These are phyloP conservation scores for Tetrao urogallus DNA, from an alignment of 2,113 vertebrate species.

Conservation along the genomic window DNA sequence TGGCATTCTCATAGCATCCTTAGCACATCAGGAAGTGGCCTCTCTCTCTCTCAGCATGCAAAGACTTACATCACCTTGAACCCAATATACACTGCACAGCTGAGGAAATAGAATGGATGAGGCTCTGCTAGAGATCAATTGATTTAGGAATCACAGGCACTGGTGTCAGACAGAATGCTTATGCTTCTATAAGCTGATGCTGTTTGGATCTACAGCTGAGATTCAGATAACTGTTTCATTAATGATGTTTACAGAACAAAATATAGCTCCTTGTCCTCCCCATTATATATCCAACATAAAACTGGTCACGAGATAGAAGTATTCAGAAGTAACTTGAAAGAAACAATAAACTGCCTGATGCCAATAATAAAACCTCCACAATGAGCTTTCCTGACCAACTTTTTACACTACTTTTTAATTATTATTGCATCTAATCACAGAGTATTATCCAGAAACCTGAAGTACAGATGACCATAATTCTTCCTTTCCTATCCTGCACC, in stretches of 20 bases:
- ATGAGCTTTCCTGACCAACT: background rate
- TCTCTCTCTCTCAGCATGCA: background rate
- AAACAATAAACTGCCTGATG: background rate
- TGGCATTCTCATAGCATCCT: background rate
- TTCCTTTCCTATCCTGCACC: background rate
- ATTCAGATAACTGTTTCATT: background rate
- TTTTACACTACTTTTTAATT: constrained; percentile 9
- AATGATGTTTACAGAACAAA: constrained; percentile 7
- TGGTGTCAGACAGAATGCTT: constrained; percentile 4
- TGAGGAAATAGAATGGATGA: background rate
- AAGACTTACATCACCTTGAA: background rate
- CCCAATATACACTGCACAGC: background rate
- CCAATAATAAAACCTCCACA: background rate
- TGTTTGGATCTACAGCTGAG: constrained; percentile 18
- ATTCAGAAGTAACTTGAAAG: background rate
- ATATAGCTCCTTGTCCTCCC: background rate
- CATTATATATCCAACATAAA: background rate
- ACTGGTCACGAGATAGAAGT: background rate
- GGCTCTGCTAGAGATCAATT: background rate
- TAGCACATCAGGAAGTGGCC: background rate
- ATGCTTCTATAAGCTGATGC: background rate
- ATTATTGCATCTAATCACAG: background rate
- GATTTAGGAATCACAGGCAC: background rate
- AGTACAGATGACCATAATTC: background rate
- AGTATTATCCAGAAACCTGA: background rate